Evolutionary conservation across 2,888 invertebrate species (phyloP).

Genomic region (Loripinus fragilis): DNA sequence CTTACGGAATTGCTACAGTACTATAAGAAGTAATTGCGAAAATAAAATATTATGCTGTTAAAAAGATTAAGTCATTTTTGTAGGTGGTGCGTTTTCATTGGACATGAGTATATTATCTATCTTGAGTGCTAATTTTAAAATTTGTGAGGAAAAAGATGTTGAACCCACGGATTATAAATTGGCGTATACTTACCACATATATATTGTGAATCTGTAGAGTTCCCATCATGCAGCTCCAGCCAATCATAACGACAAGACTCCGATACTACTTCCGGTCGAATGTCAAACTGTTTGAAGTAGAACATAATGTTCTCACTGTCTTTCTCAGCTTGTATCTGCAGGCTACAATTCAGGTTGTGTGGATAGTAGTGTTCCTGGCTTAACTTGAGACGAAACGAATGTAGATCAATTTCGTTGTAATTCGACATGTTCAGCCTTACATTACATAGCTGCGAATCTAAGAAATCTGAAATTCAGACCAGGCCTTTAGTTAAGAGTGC

Average conservation of each 20-base stretch:
- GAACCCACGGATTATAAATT: no score
- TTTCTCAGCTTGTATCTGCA: not conserved
- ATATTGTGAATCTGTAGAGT: not conserved
- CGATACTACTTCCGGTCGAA: not conserved
- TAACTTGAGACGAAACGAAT: conserved; percentile 1
- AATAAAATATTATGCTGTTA: no score
- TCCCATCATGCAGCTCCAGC: conserved; percentile 10
- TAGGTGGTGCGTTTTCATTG: no score
- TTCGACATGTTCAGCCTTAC: not conserved
- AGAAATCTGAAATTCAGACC: not conserved
- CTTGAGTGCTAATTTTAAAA: no score
- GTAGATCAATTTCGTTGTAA: not conserved
- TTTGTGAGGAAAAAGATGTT: no score
- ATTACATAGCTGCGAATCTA: not conserved
- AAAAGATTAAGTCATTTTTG: no score
- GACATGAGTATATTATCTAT: no score
- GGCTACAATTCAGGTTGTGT: not conserved
- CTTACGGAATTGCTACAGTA: no score
- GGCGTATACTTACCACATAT: conserved; percentile 10
- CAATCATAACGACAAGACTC: conserved; percentile 4
- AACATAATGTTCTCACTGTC: conserved; percentile 14
- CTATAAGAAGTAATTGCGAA: no score
- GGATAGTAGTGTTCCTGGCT: conserved; percentile 7
- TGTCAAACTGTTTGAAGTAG: not conserved
- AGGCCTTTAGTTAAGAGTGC: no score